Conservation (phyloP, 2,797 vertebrate genomes). For the Petrocephalus schoutedeni region DNA sequence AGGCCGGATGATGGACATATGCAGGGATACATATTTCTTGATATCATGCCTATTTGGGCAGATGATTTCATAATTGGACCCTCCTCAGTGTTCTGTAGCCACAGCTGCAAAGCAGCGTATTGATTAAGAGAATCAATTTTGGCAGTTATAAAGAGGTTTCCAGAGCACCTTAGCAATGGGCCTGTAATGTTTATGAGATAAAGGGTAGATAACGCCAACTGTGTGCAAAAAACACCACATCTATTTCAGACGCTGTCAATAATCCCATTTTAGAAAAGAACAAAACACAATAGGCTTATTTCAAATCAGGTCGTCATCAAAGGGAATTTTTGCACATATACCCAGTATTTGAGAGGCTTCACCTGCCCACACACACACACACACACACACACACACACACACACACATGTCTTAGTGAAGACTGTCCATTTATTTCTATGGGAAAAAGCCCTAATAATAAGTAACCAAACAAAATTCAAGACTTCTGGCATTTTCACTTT, state of each 20-base stretch:
- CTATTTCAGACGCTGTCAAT: neutral
- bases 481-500: neutral
- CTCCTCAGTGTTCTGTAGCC: neutral
- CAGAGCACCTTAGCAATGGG: neutral
- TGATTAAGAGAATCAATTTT: constrained; percentile 19
- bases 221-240: neutral
- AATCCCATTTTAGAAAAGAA: neutral
- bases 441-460: neutral
- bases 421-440: neutral
- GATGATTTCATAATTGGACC: constrained; percentile 11
- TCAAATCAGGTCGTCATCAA: neutral
- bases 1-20: neutral
- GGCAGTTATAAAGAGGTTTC: neutral
- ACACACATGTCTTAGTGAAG: neutral
- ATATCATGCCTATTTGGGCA: neutral
- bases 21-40: neutral
- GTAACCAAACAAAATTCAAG: neutral
- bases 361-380: neutral
- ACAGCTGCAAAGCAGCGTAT: neutral
- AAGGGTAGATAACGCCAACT: too few relatives aligned
- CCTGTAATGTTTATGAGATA: neutral
- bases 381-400: neutral
- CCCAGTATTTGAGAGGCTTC: neutral
- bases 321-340: neutral
- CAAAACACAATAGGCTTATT: neutral